A percentile compares a stretch with the other conserved stretches of the same genome.
These are phyloP conservation scores for Kuschelorhynchus macadamiae DNA, from an alignment of 2,888 invertebrate genomes.

Conservation along the genomic window DNA sequence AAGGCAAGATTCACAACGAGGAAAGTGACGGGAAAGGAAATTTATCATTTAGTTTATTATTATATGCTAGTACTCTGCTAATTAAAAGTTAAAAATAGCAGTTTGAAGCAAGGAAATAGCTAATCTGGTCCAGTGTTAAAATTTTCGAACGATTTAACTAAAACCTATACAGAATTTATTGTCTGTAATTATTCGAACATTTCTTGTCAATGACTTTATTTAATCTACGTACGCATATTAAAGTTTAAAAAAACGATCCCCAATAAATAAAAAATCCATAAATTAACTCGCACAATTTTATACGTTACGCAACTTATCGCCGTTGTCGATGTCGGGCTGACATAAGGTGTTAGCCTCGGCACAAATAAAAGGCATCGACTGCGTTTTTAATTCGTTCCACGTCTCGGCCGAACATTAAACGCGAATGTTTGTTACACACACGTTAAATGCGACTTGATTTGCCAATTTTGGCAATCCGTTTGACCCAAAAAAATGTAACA, in stretches of 20 bases:
- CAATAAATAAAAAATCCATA: conserved; percentile 9
- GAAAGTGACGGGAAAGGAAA: too few relatives aligned
- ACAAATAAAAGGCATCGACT: conserved; percentile 60
- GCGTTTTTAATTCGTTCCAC: conserved; percentile 56
- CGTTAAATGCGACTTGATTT: conserved; percentile 48
- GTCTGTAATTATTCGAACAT: too few relatives aligned
- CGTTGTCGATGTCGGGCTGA: conserved; percentile 40
- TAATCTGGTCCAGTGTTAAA: too few relatives aligned
- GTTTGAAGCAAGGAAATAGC: too few relatives aligned
- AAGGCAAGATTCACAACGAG: too few relatives aligned
- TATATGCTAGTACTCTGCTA: too few relatives aligned
- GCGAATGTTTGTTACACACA: conserved; percentile 41
- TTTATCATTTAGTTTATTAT: too few relatives aligned
- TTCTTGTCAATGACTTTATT: too few relatives aligned
- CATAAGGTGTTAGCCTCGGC: conserved; percentile 62
- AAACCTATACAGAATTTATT: not conserved
- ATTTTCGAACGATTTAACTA: too few relatives aligned
- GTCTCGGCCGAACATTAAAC: conserved; percentile 45
- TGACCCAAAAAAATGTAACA: conserved; percentile 45
- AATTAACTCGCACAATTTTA: conserved; percentile 27
- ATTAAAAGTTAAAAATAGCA: too few relatives aligned
- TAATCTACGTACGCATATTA: not conserved
- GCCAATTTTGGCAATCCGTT: conserved; percentile 49
- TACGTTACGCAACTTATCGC: conserved; percentile 36
- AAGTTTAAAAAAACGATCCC: not conserved